Evolutionary conservation across 2,797 vertebrate genomes (phyloP).

Genomic region (Lithobates sylvaticus): DNA sequence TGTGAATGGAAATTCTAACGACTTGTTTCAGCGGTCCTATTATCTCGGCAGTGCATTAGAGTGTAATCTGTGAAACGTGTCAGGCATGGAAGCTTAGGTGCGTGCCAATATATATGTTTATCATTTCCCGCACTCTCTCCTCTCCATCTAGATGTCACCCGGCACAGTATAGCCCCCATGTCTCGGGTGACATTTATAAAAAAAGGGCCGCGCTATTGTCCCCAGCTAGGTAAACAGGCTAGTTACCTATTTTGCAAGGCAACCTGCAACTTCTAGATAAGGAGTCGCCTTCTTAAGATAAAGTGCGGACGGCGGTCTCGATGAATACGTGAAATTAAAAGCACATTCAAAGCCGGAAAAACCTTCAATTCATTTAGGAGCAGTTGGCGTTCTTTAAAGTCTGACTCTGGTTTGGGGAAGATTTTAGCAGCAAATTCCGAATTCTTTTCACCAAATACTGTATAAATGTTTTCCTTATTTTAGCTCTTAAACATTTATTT

Average conservation of each 20-base stretch:
- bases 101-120: slow-evolving; percentile 44
- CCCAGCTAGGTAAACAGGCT: slow-evolving; percentile 3
- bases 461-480: too few relatives aligned
- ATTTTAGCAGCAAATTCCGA: too few relatives aligned
- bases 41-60: slow-evolving; percentile 55
- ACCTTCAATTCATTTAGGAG: too few relatives aligned
- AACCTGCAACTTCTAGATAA: slow-evolving; percentile 49
- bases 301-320: not conserved
- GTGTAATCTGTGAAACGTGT: slow-evolving; percentile 43
- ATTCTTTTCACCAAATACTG: too few relatives aligned
- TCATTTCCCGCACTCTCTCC: not conserved
- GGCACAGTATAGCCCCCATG: not conserved
- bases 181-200: slow-evolving; percentile 17
- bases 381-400: too few relatives aligned
- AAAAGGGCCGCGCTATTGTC: not conserved
- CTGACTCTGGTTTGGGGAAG: too few relatives aligned
- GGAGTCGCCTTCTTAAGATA: slow-evolving; percentile 36
- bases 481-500: too few relatives aligned
- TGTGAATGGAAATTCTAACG: slow-evolving; percentile 46
- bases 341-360: not conserved
- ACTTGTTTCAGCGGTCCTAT: slow-evolving; percentile 49
- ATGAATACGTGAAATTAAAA: slow-evolving; percentile 31
- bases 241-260: slow-evolving; percentile 19
- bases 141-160: slow-evolving; percentile 18
- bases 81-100: slow-evolving; percentile 5